Base-by-base conservation (phyloP, 1,140 invertebrate genomes). In the Lethrus apterus region DNA sequence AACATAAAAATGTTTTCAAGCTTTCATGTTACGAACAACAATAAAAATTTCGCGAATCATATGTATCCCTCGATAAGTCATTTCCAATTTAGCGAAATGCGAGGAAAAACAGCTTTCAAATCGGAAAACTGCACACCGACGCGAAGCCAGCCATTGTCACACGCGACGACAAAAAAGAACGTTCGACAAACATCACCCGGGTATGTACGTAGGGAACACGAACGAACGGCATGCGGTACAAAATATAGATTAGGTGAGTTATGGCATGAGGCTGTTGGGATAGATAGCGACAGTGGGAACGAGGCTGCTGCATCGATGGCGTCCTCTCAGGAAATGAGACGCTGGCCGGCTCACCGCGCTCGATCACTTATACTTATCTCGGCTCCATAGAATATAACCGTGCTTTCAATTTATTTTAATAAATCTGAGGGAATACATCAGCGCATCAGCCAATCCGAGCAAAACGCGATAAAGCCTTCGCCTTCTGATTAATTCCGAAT, bases 361-460 rank as follows among this genome's bases (percentile, higher is more conserved):
- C 55, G 55, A 58, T 56, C 57, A 53, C 50, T 48, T 55, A 42
- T 45, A 55, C 52, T 55, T 57, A 55, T 55, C 51, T 57, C 30
- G 34, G 18, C 44, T 45, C 51, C 55, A 51, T 52, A 56, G 55
- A 59, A 58, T 56, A 55, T 52, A 55, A 52, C 50, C 54, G 55
- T 51, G 57, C 57, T 59, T 59, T 59, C 57, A 59, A 59, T 59
- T 59, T 59, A 59, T 59, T 59, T 59, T 59, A 59, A 59, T 59
- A 59, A 59, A 59, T 59, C 44, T 36, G 44, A 11, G 30, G 33
- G 43, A 46, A 50, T 46, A 58, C 48, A 58, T 58, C 56, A 58
- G 48, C 56, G 50, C 50, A 55, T 59, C 57, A 55, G 51, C 57
- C 57, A 59, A 59, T 59, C 55, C 57, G 55, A 59, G 57, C 51